These are phyloP conservation scores for Leptopilina myrica DNA, from an alignment of 2,888 invertebrate species.

Conservation along the genomic window DNA sequence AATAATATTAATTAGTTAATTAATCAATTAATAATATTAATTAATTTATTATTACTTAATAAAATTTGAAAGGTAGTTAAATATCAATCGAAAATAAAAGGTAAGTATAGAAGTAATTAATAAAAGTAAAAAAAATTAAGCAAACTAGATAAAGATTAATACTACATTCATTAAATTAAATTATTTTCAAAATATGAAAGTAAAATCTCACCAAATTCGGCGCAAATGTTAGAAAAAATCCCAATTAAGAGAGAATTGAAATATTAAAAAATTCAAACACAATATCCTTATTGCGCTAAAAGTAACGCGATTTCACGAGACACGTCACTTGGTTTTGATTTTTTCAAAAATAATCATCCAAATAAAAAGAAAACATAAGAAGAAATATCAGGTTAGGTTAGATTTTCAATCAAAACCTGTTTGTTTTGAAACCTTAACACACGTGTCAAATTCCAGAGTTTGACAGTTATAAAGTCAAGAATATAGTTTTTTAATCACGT, in stretches of 20 bases:
- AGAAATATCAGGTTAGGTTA: conserved; percentile 6
- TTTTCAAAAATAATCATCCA: background rate
- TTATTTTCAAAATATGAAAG: background rate
- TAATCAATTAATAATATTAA: too few species aligned
- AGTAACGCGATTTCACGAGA: conserved; percentile 3
- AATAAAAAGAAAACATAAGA: background rate
- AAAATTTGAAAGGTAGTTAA: too few species aligned
- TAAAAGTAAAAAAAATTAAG: too few species aligned
- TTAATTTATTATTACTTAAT: too few species aligned
- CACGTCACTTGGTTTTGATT: background rate
- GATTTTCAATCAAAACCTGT: background rate
- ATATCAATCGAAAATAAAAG: too few species aligned
- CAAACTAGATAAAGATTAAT: too few species aligned
- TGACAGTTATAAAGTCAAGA: background rate
- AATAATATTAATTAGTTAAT: too few species aligned
- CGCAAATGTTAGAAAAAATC: background rate
- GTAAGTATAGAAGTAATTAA: too few species aligned
- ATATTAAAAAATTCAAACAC: background rate
- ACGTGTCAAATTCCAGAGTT: conserved; percentile 11
- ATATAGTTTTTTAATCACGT: background rate
- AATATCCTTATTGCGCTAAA: background rate
- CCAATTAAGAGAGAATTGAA: background rate
- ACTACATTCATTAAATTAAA: too few species aligned
- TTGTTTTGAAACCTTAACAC: conserved; percentile 12
- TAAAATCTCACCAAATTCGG: background rate